Percentiles rank a stretch among this genome's conserved stretches.
These are phyloP conservation scores for Aurelia aurita complex sp. Pacific DNA, from an alignment of 30 jellyfish, hydroid and myxozoan genomes.

Conservation along the genomic window DNA sequence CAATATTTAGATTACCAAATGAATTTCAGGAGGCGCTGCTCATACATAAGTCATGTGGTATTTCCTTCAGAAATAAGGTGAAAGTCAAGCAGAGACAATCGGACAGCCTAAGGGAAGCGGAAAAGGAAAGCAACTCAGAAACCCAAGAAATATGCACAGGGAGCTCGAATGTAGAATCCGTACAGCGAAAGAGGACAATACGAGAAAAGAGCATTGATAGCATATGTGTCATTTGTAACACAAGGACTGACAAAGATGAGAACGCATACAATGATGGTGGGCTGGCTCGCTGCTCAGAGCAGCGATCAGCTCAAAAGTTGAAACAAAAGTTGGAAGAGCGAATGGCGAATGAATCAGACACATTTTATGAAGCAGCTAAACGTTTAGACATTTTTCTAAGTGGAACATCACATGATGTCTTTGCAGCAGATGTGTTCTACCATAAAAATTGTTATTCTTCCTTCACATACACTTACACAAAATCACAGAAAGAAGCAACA, in stretches of 20 bases:
- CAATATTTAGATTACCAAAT: slow-evolving; percentile 27
- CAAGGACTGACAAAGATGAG: slow-evolving; percentile 16
- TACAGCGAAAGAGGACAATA: slow-evolving; percentile 14
- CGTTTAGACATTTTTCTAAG: slow-evolving; percentile 19
- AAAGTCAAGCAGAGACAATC: slow-evolving; percentile 15
- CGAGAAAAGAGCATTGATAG: slow-evolving; percentile 32
- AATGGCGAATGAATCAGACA: slow-evolving; percentile 9
- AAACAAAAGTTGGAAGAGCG: slow-evolving; percentile 15
- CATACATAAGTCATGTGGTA: slow-evolving; percentile 20
- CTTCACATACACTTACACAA: too few relatives aligned
- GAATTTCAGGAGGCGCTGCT: slow-evolving; percentile 32
- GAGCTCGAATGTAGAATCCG: slow-evolving; percentile 1
- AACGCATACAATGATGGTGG: slow-evolving; percentile 27
- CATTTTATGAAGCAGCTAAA: slow-evolving; percentile 27
- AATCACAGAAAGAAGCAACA: too few relatives aligned
- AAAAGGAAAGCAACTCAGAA: slow-evolving; percentile 19
- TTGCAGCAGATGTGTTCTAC: slow-evolving; percentile 32
- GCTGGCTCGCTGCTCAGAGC: slow-evolving; percentile 52
- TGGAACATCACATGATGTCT: neutral
- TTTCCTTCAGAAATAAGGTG: slow-evolving; percentile 33
- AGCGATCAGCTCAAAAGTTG: slow-evolving; percentile 41
- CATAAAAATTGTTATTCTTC: neutral
- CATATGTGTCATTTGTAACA: slow-evolving; percentile 8
- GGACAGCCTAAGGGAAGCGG: slow-evolving; percentile 29
- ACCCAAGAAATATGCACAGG: slow-evolving; percentile 15